Evolutionary conservation across 2,113 vertebrate species (phyloP).

Genomic region (Mustelus asterias): DNA sequence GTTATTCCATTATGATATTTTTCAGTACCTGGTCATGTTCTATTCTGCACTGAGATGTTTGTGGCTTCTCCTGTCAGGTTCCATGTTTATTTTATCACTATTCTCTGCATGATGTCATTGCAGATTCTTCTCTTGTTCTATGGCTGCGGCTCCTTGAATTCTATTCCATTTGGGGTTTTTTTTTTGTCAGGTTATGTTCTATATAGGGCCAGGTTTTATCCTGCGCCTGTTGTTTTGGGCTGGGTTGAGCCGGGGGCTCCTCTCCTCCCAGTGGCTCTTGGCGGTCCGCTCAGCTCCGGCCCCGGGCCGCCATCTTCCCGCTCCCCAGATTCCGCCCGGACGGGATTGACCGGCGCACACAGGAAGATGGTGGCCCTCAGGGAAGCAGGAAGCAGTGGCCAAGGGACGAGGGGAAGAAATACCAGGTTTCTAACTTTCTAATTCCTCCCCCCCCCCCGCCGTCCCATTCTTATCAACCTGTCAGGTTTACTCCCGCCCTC

Average conservation of each 20-base stretch:
- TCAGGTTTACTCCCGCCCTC: background rate
- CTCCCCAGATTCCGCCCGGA: background rate
- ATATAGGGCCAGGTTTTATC: background rate
- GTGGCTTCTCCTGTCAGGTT: background rate
- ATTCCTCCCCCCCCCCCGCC: background rate
- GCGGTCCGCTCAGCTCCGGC: background rate
- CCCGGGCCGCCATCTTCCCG: background rate
- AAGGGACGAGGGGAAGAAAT: background rate
- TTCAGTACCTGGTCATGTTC: too few relatives aligned
- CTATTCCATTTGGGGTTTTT: too few relatives aligned
- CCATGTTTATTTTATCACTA: background rate
- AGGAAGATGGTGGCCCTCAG: conserved; percentile 29
- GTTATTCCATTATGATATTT: too few relatives aligned
- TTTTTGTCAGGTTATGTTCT: too few relatives aligned
- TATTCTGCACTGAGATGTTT: background rate
- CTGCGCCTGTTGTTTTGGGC: background rate
- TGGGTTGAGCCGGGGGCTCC: too few relatives aligned
- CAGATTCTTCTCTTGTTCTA: background rate
- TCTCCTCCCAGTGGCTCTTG: background rate
- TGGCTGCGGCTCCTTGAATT: background rate
- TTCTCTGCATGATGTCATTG: background rate
- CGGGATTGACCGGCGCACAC: background rate
- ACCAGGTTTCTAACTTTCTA: background rate
- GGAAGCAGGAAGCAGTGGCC: conserved; percentile 30
- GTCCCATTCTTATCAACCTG: background rate